Percentiles rank a stretch among this genome's conserved stretches.
phyloP scores from a whole-genome alignment of 2,888 invertebrate species.

The Eupithecia exiguata region DNA sequence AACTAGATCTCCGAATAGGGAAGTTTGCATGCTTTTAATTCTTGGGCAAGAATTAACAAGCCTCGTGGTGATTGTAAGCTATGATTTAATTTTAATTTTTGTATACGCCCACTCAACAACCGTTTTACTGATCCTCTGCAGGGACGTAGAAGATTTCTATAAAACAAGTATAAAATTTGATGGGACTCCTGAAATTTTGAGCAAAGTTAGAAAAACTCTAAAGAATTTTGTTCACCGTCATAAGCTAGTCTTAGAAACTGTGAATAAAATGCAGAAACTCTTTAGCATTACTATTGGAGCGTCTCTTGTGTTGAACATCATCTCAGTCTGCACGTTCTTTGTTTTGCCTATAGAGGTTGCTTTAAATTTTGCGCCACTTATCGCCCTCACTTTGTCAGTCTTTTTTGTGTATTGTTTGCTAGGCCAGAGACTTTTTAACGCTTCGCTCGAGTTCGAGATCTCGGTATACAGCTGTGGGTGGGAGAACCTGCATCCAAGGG shows the following conservation, averaged over 20 bases:
- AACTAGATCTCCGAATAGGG: slow-evolving; percentile 44
- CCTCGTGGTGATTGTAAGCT: slow-evolving; percentile 45
- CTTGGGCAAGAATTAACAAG: slow-evolving; percentile 50
- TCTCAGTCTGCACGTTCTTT: slow-evolving; percentile 53
- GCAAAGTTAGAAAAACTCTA: slow-evolving; percentile 39
- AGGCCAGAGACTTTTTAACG: slow-evolving; percentile 57
- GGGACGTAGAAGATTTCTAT: slow-evolving; percentile 48
- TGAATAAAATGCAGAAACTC: slow-evolving; percentile 49
- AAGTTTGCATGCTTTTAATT: slow-evolving; percentile 50
- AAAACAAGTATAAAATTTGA: slow-evolving; percentile 31
- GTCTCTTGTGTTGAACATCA: slow-evolving; percentile 47
- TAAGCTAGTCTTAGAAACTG: slow-evolving; percentile 46
- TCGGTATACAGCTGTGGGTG: slow-evolving; percentile 58
- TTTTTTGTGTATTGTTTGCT: slow-evolving; percentile 58
- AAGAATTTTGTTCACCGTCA: slow-evolving; percentile 49
- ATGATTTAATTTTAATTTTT: slow-evolving; percentile 51
- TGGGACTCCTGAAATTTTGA: slow-evolving; percentile 34
- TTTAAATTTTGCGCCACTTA: slow-evolving; percentile 50
- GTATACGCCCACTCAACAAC: slow-evolving; percentile 53
- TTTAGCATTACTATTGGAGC: slow-evolving; percentile 49
- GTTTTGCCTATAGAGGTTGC: slow-evolving; percentile 51
- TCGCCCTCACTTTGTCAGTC: slow-evolving; percentile 48
- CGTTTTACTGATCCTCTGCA: slow-evolving; percentile 49
- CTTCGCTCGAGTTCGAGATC: slow-evolving; percentile 53
- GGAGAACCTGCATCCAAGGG: slow-evolving; percentile 50